Evolutionary conservation across 2,888 invertebrate genomes (phyloP).

Genomic region (Dexiosoma caninum): DNA sequence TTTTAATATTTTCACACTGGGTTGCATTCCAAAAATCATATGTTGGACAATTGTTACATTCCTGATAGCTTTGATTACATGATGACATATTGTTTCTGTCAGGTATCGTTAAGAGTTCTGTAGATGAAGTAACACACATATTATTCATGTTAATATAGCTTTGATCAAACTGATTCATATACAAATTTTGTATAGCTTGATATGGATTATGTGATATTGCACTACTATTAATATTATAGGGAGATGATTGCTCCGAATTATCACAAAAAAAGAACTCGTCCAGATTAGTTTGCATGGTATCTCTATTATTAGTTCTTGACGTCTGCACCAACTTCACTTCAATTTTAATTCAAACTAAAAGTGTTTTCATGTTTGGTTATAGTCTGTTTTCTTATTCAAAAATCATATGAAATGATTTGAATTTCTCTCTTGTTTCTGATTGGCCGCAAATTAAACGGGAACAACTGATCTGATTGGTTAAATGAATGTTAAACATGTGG

Average conservation of each 20-base stretch:
- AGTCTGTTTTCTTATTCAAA: neutral
- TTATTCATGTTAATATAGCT: constrained; percentile 25
- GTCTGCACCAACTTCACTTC: constrained; percentile 30
- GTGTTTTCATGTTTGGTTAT: constrained; percentile 2
- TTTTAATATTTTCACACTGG: constrained; percentile 7
- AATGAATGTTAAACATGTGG: constrained; percentile 1
- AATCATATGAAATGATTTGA: neutral
- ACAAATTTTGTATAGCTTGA: constrained; percentile 34
- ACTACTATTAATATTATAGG: neutral
- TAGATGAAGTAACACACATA: constrained; percentile 49
- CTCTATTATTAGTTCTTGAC: constrained; percentile 18
- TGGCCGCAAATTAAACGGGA: neutral
- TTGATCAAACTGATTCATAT: constrained; percentile 57
- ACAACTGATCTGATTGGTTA: constrained; percentile 48
- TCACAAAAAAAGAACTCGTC: constrained; percentile 44
- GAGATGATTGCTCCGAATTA: constrained; percentile 22
- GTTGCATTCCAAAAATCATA: constrained; percentile 42
- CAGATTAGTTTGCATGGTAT: constrained; percentile 57
- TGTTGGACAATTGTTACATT: constrained; percentile 5
- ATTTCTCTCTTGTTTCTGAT: neutral
- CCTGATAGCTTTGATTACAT: constrained; percentile 26
- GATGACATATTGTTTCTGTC: constrained; percentile 1
- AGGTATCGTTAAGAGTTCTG: neutral
- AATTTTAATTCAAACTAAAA: constrained; percentile 53
- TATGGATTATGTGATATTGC: constrained; percentile 5